A percentile compares a stretch with the other conserved stretches of the same genome.
Conservation (phyloP, 2,888 invertebrate genomes). For the Teleiodes luculella region DNA sequence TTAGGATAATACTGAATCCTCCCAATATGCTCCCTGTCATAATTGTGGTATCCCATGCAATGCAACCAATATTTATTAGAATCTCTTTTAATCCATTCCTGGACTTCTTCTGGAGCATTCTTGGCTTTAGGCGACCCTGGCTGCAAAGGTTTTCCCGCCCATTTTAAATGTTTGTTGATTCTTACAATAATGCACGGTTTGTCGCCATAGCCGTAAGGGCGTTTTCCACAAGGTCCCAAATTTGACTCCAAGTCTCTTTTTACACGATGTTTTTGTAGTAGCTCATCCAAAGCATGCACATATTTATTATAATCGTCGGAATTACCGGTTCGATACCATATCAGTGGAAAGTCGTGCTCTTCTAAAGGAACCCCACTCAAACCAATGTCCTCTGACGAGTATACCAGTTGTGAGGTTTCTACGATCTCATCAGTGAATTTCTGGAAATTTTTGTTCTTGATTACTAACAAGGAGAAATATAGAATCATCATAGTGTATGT, state of each 20-base stretch:
- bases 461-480: constrained; percentile 39
- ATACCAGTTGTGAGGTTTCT: constrained; percentile 36
- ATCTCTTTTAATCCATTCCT: constrained; percentile 41
- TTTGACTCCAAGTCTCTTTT: constrained; percentile 31
- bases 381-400: constrained; percentile 49
- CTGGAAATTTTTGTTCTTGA: constrained; percentile 29
- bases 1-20: constrained; percentile 57
- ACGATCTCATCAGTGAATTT: not conserved
- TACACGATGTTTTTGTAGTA: constrained; percentile 37
- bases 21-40: constrained; percentile 62
- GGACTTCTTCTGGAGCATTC: constrained; percentile 44
- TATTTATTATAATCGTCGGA: constrained; percentile 49
- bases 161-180: constrained; percentile 55
- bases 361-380: constrained; percentile 55
- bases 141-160: constrained; percentile 52
- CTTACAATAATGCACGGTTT: constrained; percentile 59
- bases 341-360: constrained; percentile 43
- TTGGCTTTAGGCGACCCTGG: constrained; percentile 33
- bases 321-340: constrained; percentile 52
- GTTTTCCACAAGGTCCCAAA: constrained; percentile 56
- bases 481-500: constrained; percentile 52
- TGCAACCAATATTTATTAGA: constrained; percentile 52
- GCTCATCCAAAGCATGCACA: constrained; percentile 44
- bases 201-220: constrained; percentile 61
- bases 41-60: constrained; percentile 53